Percentiles rank a stretch among this genome's conserved stretches.
phyloP scores from a whole-genome alignment of 92 coral and sea anemone species.

The Montipora capitata region DNA sequence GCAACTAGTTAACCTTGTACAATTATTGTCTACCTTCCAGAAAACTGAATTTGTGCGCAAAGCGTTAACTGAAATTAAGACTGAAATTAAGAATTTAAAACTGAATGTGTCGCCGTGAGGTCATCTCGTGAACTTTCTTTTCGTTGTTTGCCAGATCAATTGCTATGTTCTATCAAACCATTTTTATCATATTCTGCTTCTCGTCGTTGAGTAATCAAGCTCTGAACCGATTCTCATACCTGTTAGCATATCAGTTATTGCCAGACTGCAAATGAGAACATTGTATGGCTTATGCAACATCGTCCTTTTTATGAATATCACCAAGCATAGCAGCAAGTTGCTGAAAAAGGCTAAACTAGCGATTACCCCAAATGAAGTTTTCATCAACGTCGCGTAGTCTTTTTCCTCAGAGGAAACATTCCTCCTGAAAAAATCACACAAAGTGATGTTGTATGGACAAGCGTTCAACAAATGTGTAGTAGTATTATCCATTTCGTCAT shows the following conservation, averaged over 20 bases:
- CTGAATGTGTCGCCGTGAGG: too few relatives aligned
- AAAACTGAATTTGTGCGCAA: too few relatives aligned
- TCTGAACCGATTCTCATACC: constrained; percentile 50
- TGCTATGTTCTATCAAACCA: too few relatives aligned
- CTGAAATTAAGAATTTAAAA: too few relatives aligned
- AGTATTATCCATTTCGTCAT: neutral
- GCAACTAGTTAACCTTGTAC: too few relatives aligned
- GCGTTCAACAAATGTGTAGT: neutral
- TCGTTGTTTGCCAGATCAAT: too few relatives aligned
- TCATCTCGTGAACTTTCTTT: too few relatives aligned
- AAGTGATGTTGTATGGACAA: neutral
- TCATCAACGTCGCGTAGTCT: constrained; percentile 30
- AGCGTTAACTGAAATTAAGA: too few relatives aligned
- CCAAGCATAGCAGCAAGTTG: constrained; percentile 78
- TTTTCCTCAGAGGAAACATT: neutral
- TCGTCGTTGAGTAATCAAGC: too few relatives aligned
- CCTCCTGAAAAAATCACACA: neutral
- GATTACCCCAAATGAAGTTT: constrained; percentile 80
- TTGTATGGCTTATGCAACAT: constrained; percentile 88
- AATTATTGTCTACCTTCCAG: too few relatives aligned
- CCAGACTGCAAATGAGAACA: constrained; percentile 81
- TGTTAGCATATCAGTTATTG: constrained; percentile 86
- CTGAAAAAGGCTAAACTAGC: constrained; percentile 85
- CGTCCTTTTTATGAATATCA: constrained; percentile 77
- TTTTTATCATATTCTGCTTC: neutral